A percentile compares a stretch with the other conserved stretches of the same genome.
Conservation (phyloP, 2,888 invertebrate species). For the Melanargia galathea region DNA sequence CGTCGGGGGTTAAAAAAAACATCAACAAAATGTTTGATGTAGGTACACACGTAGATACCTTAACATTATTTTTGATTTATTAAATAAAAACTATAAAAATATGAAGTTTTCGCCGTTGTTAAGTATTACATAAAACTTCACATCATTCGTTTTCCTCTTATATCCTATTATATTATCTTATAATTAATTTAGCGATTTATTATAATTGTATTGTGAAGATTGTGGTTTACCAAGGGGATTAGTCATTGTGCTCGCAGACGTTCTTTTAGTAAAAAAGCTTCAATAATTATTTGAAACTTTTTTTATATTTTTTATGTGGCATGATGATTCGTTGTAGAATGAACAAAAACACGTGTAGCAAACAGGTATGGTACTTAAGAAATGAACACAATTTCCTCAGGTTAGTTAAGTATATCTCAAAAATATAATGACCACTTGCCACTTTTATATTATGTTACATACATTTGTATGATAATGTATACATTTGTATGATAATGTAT, state of each 20-base stretch:
- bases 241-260: not conserved
- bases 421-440: too few species aligned
- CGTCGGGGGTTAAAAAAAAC: too few species aligned
- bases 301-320: not conserved
- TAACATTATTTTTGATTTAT: too few species aligned
- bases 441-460: too few species aligned
- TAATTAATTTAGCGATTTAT: constrained; percentile 9
- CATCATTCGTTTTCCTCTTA: constrained; percentile 14
- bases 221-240: not conserved
- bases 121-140: too few species aligned
- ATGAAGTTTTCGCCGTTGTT: not conserved
- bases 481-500: too few species aligned
- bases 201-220: not conserved
- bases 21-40: not conserved
- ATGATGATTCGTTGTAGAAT: not conserved
- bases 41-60: too few species aligned
- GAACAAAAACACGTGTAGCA: not conserved
- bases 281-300: not conserved
- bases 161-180: too few species aligned
- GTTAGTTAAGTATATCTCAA: too few species aligned
- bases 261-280: not conserved
- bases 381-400: not conserved
- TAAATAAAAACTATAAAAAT: not conserved
- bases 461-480: too few species aligned
- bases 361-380: not conserved